phyloP scores from a whole-genome alignment of 2,888 invertebrate genomes.

The Macroteleia sp. region DNA sequence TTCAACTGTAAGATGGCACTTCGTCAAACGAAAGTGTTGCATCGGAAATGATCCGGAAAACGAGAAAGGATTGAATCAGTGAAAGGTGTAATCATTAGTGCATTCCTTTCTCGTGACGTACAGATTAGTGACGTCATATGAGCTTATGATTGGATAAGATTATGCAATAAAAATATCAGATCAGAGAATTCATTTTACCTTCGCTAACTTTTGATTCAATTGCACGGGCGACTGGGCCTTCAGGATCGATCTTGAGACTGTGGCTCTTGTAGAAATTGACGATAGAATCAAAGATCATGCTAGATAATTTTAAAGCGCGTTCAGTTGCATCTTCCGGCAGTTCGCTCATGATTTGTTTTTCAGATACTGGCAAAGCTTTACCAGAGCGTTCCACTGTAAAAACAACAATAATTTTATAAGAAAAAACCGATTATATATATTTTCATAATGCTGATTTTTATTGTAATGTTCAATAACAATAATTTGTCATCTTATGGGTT shows the following conservation, averaged over 20 bases:
- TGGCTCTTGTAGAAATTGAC: constrained; percentile 86
- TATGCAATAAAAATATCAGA: constrained; percentile 19
- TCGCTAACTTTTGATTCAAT: constrained; percentile 90
- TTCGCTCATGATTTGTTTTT: constrained; percentile 85
- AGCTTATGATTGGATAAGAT: constrained; percentile 31
- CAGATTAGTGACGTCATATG: constrained; percentile 54
- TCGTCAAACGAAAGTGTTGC: constrained; percentile 34
- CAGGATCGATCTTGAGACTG: constrained; percentile 89
- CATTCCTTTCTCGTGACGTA: constrained; percentile 58
- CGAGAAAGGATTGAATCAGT: constrained; percentile 58
- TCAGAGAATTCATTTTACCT: constrained; percentile 85
- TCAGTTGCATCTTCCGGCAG: constrained; percentile 85
- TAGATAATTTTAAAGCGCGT: constrained; percentile 85
- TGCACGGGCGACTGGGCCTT: constrained; percentile 84
- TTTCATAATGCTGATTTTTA: no score
- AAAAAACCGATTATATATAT: no score
- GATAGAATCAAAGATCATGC: constrained; percentile 86
- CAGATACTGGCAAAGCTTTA: constrained; percentile 77
- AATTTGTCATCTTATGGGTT: no score
- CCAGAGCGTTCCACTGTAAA: constrained; percentile 78
- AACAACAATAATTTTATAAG: neutral
- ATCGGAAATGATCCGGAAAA: constrained; percentile 34
- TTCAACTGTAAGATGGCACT: neutral
- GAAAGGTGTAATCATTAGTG: constrained; percentile 67
- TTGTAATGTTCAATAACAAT: no score